Evolutionary conservation across 53 echinoderm and acorn worm genomes (phyloP).

Genomic region (Hippasteria phrygiana): DNA sequence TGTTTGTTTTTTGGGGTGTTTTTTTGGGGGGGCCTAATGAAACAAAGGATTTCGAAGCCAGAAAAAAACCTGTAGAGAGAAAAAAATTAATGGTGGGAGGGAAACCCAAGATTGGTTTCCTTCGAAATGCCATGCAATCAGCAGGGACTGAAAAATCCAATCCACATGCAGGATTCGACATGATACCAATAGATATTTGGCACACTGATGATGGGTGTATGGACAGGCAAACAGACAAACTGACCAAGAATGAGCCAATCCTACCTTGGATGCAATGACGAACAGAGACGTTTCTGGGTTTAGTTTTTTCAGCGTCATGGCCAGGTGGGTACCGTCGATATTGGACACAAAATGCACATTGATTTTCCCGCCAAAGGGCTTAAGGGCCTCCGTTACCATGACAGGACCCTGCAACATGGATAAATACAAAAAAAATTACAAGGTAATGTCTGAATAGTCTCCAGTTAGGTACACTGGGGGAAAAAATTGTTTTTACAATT

Average conservation of each 20-base stretch:
- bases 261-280: constrained; percentile 97
- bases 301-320: constrained; percentile 83
- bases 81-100: too few species aligned
- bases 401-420: constrained; percentile 83
- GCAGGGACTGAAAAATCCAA: too few species aligned
- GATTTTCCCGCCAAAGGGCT: constrained; percentile 81
- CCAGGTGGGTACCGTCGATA: constrained; percentile 98
- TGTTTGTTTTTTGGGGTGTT: too few species aligned
- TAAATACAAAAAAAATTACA: background rate
- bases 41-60: too few species aligned
- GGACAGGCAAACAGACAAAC: background rate
- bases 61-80: too few species aligned
- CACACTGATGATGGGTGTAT: background rate
- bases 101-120: too few species aligned
- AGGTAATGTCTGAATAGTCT: background rate
- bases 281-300: constrained; percentile 95
- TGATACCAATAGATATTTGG: too few species aligned
- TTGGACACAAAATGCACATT: constrained; percentile 98
- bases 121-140: too few species aligned
- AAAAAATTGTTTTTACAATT: too few species aligned
- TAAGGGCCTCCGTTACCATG: constrained; percentile 98
- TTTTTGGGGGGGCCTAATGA: too few species aligned
- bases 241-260: background rate
- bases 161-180: too few species aligned
- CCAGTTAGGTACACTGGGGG: too few species aligned